phyloP scores from a whole-genome alignment of 2,888 invertebrate genomes.

The Cheilosia urbana region DNA sequence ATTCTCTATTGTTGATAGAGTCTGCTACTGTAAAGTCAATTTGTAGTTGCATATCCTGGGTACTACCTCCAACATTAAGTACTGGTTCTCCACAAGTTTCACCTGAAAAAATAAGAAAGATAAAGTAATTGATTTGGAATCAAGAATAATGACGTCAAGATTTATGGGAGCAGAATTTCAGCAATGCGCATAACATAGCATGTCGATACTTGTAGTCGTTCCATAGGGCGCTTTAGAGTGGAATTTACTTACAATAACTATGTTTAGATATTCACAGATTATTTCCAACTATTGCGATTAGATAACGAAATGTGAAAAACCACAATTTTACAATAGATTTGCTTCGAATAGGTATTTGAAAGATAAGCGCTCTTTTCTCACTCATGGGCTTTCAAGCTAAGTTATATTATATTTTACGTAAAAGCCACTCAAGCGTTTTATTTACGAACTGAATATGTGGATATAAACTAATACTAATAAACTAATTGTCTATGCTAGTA shows the following conservation, averaged over 20 bases:
- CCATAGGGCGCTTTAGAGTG: neutral
- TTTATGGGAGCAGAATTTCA: neutral
- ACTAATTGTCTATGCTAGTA: no score
- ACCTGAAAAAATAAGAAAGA: conserved; percentile 74
- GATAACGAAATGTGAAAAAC: conserved; percentile 28
- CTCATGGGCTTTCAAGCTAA: neutral
- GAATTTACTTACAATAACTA: neutral
- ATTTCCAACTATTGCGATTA: conserved; percentile 26
- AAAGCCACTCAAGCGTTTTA: no score
- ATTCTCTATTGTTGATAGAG: conserved; percentile 78
- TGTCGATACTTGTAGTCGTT: neutral
- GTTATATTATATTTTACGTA: neutral
- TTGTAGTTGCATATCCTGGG: neutral
- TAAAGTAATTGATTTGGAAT: conserved; percentile 21
- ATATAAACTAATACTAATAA: no score
- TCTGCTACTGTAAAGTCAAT: conserved; percentile 79
- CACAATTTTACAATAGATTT: conserved; percentile 12
- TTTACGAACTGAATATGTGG: no score
- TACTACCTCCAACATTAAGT: neutral
- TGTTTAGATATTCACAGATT: conserved; percentile 1
- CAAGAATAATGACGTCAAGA: conserved; percentile 1
- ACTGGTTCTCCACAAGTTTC: conserved; percentile 77
- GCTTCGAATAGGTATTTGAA: neutral
- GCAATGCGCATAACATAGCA: neutral
- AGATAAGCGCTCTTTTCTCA: conserved; percentile 18